Evolutionary conservation across 2,797 vertebrate genomes (phyloP).

Genomic region (Cottoperca gobio): DNA sequence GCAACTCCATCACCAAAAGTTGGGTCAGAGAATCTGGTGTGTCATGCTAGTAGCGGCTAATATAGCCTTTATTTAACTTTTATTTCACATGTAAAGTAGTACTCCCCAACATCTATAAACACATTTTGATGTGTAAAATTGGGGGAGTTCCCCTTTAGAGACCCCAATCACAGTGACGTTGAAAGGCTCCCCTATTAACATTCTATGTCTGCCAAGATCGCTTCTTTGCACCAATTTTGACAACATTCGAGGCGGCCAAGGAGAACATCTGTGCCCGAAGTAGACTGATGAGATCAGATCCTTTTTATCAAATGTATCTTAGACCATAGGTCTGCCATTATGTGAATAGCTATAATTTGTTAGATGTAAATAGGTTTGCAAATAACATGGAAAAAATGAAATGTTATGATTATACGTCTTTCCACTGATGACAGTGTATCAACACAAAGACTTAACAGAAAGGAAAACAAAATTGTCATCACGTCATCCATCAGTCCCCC

Average conservation of each 20-base stretch:
- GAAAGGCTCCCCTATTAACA: not conserved
- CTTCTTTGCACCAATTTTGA: not conserved
- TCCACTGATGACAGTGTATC: not conserved
- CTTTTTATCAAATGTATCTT: not conserved
- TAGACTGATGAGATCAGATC: no score
- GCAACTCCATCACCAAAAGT: constrained; percentile 9
- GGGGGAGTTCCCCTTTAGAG: not conserved
- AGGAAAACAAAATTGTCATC: constrained; percentile 5
- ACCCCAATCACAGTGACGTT: constrained; percentile 3
- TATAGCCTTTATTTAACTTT: not conserved
- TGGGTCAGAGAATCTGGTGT: not conserved
- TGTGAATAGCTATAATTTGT: not conserved
- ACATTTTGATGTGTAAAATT: no score
- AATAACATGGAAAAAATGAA: not conserved
- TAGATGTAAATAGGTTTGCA: not conserved
- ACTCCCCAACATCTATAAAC: no score
- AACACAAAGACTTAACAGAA: not conserved
- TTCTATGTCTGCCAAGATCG: constrained; percentile 9
- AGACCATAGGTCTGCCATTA: not conserved
- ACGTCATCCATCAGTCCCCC: not conserved
- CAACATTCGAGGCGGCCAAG: constrained; percentile 1
- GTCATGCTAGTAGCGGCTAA: not conserved
- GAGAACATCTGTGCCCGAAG: constrained; percentile 12
- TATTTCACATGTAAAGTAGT: no score
- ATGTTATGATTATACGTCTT: not conserved